Conservation (phyloP, 2,888 invertebrate genomes). For the Cryptus viduatorius region DNA sequence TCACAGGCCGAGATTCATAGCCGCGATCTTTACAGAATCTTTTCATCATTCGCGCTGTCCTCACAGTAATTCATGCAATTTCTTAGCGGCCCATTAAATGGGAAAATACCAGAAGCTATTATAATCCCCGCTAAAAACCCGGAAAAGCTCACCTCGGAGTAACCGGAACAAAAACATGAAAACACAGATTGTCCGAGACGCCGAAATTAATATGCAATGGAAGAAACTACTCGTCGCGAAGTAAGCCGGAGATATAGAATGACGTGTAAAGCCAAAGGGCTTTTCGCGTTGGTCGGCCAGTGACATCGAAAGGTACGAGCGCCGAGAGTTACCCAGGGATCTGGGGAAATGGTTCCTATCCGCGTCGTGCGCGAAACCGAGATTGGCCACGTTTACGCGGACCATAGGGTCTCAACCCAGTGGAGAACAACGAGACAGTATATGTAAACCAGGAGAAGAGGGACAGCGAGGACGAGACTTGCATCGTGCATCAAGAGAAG, state of each 20-base stretch:
- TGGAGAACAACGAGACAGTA: slow-evolving; percentile 7
- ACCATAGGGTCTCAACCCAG: slow-evolving; percentile 11
- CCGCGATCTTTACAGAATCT: too few species aligned
- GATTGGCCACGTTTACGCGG: slow-evolving; percentile 66
- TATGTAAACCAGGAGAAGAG: neutral
- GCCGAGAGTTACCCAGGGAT: neutral
- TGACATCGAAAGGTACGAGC: slow-evolving; percentile 21
- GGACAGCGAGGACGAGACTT: neutral
- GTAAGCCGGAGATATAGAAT: slow-evolving; percentile 32
- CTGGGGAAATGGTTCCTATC: neutral
- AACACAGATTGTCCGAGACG: neutral
- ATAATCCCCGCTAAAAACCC: too few species aligned
- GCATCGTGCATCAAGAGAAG: neutral
- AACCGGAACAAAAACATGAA: neutral
- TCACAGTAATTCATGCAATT: too few species aligned
- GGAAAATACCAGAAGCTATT: too few species aligned
- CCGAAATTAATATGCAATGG: neutral
- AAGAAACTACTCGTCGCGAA: neutral
- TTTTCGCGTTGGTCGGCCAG: slow-evolving; percentile 41
- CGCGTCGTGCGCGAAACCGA: slow-evolving; percentile 38
- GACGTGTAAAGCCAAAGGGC: slow-evolving; percentile 51
- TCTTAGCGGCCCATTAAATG: too few species aligned
- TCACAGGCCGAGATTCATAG: too few species aligned
- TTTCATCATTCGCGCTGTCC: too few species aligned
- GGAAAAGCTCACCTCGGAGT: too few species aligned